Percentiles rank a stretch among this genome's conserved stretches.
Evolutionary conservation across 2,888 invertebrate genomes (phyloP).

Genomic region (Dendrolimus pini): DNA sequence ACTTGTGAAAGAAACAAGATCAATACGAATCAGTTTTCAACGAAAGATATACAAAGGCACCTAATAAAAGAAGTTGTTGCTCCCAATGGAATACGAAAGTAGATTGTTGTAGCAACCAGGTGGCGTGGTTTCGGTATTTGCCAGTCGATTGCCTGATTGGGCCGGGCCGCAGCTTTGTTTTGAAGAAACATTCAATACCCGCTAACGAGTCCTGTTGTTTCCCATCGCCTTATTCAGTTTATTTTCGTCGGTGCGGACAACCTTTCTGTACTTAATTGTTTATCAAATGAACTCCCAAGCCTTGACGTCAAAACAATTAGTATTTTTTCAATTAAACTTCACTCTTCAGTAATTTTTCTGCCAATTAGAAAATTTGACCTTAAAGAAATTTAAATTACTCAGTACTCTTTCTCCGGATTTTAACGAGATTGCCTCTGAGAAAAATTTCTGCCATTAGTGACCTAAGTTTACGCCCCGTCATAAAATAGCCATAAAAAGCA

Average conservation of each 20-base stretch:
- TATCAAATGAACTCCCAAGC: slow-evolving; percentile 35
- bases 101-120: slow-evolving; percentile 3
- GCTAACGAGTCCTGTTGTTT: slow-evolving; percentile 41
- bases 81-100: slow-evolving; percentile 3
- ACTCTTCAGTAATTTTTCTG: slow-evolving; percentile 28
- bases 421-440: slow-evolving; percentile 20
- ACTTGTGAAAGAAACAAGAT: slow-evolving; percentile 2
- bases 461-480: slow-evolving; percentile 32
- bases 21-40: background rate
- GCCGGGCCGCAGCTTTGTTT: slow-evolving; percentile 37
- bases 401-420: slow-evolving; percentile 11
- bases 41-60: background rate
- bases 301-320: slow-evolving; percentile 41
- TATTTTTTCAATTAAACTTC: slow-evolving; percentile 32
- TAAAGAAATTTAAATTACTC: slow-evolving; percentile 18
- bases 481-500: slow-evolving; percentile 37
- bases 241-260: slow-evolving; percentile 24
- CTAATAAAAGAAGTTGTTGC: background rate
- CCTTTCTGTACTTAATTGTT: slow-evolving; percentile 28
- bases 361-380: slow-evolving; percentile 21
- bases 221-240: slow-evolving; percentile 23
- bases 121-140: slow-evolving; percentile 18
- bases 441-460: slow-evolving; percentile 21
- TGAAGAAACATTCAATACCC: slow-evolving; percentile 38
- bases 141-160: slow-evolving; percentile 37